Evolutionary conservation across 2,797 vertebrate species (phyloP).

Genomic region (Podarcis siculus): DNA sequence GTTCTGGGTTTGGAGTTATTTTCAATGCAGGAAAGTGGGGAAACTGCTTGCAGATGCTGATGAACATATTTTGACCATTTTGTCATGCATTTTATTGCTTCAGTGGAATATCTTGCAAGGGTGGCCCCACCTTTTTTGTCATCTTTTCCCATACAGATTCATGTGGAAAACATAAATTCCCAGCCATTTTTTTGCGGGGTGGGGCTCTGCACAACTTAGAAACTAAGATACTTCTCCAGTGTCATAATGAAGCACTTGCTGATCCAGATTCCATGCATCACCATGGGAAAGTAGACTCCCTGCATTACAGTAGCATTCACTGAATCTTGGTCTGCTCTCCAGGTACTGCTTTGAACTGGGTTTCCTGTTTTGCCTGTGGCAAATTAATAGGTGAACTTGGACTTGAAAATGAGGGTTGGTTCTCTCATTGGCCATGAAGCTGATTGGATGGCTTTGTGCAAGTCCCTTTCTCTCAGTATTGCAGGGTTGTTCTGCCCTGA

Average conservation of each 20-base stretch:
- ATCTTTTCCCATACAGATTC: constrained; percentile 34
- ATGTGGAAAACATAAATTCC: constrained; percentile 34
- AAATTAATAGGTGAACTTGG: background rate
- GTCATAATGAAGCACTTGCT: background rate
- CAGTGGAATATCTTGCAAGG: constrained; percentile 49
- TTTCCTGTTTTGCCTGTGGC: background rate
- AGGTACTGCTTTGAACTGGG: background rate
- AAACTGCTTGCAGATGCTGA: constrained; percentile 65
- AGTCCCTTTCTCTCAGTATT: background rate
- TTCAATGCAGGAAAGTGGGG: background rate
- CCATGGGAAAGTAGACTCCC: background rate
- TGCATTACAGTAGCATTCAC: background rate
- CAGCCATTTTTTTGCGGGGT: background rate
- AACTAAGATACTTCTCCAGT: constrained; percentile 11
- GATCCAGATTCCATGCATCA: background rate
- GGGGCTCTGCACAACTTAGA: constrained; percentile 16
- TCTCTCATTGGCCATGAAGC: background rate
- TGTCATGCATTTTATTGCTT: constrained; percentile 44
- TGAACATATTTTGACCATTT: constrained; percentile 49
- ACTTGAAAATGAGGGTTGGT: background rate
- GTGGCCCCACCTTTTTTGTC: constrained; percentile 7
- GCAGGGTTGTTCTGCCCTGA: background rate
- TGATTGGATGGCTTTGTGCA: background rate
- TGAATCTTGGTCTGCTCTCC: background rate
- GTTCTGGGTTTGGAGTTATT: constrained; percentile 1